Evolutionary conservation across 2,797 vertebrate genomes (phyloP).

Genomic region (Dicrostonyx torquatus): DNA sequence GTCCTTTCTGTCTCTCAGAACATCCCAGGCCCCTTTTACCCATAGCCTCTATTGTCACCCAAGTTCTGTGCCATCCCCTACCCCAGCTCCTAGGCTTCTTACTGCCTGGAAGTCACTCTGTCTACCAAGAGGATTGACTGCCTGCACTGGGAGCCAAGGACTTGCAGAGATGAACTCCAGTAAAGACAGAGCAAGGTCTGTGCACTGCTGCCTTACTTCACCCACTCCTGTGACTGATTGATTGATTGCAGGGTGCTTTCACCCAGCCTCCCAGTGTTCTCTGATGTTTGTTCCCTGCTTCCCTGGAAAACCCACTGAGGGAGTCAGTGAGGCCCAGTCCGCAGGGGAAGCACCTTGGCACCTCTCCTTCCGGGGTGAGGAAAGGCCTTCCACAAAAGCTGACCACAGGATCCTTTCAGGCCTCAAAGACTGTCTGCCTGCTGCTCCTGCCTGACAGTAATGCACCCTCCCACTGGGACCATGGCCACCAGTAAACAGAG

Average conservation of each 20-base stretch:
- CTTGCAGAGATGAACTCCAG: neutral
- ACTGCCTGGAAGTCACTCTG: neutral
- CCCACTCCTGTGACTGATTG: neutral
- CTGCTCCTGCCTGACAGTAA: constrained; percentile 62
- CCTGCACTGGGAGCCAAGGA: neutral
- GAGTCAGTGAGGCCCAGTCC: neutral
- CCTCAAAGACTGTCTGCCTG: constrained; percentile 23
- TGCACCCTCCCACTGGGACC: constrained; percentile 74
- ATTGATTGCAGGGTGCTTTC: neutral
- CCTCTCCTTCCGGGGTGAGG: constrained; percentile 59
- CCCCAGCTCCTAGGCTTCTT: neutral
- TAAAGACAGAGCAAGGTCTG: neutral
- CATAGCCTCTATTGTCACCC: too few relatives aligned
- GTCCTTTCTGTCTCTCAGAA: too few relatives aligned
- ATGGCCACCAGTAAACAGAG: constrained; percentile 69
- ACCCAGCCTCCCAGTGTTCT: neutral
- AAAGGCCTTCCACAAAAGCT: constrained; percentile 70
- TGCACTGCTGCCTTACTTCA: neutral
- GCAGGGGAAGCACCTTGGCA: neutral
- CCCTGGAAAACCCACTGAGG: neutral
- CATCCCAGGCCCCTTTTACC: neutral
- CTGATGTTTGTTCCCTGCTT: neutral
- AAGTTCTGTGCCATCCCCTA: neutral
- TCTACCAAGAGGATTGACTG: too few relatives aligned
- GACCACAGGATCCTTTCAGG: constrained; percentile 65